Conservation (phyloP, 2,797 vertebrate species). For the Nyctalus aviator region DNA sequence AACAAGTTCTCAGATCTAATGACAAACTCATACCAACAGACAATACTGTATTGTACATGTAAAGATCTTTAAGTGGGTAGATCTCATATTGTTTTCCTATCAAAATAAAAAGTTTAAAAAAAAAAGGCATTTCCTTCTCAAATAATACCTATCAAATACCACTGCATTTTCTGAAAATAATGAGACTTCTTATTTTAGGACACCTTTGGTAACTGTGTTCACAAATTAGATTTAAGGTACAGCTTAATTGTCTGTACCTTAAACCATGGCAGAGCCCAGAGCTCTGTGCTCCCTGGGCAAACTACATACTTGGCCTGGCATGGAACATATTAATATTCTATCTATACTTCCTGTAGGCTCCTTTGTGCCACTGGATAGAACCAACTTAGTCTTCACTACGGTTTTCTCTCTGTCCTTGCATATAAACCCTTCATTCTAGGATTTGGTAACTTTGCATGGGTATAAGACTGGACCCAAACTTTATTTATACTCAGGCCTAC, state of each 20-base stretch:
- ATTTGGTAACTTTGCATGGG: background rate
- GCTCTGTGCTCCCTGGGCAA: background rate
- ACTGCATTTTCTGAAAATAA: background rate
- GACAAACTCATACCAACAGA: background rate
- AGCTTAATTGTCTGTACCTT: background rate
- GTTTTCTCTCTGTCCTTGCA: background rate
- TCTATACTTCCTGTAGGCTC: background rate
- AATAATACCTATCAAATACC: conserved; percentile 24
- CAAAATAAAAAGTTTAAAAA: background rate
- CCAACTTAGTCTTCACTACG: background rate
- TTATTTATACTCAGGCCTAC: background rate
- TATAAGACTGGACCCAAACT: background rate
- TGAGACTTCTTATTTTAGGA: background rate
- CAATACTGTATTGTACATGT: background rate
- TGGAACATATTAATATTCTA: no score
- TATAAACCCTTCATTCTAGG: background rate
- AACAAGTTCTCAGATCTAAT: background rate
- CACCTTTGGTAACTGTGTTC: background rate
- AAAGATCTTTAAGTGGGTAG: background rate
- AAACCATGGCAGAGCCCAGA: background rate
- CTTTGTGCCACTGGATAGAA: background rate
- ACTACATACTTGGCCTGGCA: background rate
- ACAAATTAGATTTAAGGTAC: background rate
- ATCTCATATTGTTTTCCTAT: background rate
- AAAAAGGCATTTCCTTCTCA: background rate